These are phyloP conservation scores for Otus sunia DNA, from an alignment of 2,113 vertebrate species.

Conservation along the genomic window DNA sequence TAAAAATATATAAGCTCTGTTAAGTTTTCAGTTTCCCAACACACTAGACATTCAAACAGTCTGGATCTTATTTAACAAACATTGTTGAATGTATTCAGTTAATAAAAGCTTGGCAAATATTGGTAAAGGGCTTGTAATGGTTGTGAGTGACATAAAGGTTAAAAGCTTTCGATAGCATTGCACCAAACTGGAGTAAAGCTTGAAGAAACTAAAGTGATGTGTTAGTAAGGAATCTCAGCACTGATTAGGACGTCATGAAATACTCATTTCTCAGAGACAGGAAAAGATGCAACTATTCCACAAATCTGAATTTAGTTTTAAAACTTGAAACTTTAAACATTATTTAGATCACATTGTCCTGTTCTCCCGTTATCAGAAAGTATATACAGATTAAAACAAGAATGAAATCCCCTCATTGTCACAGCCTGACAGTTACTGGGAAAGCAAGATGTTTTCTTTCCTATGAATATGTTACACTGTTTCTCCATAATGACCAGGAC, in stretches of 20 bases:
- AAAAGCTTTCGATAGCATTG: conserved; percentile 26
- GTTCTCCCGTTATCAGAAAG: not conserved
- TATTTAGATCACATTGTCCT: not conserved
- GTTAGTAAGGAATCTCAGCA: not conserved
- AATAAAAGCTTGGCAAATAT: conserved; percentile 67
- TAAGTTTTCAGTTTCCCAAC: conserved; percentile 5
- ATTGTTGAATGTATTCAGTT: conserved; percentile 26
- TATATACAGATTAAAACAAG: not conserved
- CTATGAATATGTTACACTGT: not conserved
- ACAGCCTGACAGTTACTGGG: not conserved
- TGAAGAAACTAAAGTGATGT: conserved; percentile 1
- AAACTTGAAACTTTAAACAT: not conserved
- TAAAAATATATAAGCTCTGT: not conserved
- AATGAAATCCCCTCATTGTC: not conserved
- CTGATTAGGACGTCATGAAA: not conserved
- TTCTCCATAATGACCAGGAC: not conserved
- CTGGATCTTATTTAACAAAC: conserved; percentile 43
- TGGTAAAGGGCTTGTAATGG: conserved; percentile 58
- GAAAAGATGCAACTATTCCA: not conserved
- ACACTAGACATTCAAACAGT: not conserved
- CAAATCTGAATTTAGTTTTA: not conserved
- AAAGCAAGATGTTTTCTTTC: not conserved
- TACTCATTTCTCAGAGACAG: not conserved
- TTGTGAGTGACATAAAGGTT: conserved; percentile 37
- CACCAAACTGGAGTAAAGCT: not conserved